Percentiles rank a stretch among this genome's conserved stretches.
Evolutionary conservation across 2,113 vertebrate genomes (phyloP).

Genomic region (Apaloderma vittatum): DNA sequence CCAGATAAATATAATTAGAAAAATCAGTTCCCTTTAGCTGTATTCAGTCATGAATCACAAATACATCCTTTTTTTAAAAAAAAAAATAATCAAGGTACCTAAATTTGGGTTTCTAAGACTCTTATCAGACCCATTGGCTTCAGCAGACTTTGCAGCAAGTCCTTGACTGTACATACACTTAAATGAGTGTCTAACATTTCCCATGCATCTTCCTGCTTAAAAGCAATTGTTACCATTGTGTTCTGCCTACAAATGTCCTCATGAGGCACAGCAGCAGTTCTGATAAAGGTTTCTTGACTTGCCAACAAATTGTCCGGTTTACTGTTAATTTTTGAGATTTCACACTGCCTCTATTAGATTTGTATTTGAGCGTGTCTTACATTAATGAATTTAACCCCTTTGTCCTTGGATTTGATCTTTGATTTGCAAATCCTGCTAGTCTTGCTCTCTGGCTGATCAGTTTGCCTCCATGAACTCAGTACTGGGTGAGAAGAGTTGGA

Average conservation of each 20-base stretch:
- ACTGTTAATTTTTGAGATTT: neutral
- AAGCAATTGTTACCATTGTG: neutral
- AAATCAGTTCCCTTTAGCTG: neutral
- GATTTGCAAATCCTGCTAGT: neutral
- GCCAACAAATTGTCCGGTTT: neutral
- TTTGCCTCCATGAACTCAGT: neutral
- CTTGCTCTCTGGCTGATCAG: neutral
- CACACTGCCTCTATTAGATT: neutral
- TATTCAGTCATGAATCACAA: neutral
- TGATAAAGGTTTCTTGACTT: neutral
- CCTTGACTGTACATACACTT: neutral
- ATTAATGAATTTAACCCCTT: neutral
- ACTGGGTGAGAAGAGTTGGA: neutral
- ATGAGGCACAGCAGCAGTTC: neutral
- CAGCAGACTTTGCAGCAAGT: neutral
- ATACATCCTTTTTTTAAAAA: neutral
- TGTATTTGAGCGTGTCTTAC: neutral
- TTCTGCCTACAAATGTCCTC: neutral
- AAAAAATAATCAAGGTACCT: neutral
- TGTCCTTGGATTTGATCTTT: neutral
- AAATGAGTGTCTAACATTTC: neutral
- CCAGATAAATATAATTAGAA: conserved; percentile 23
- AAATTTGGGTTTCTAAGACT: neutral
- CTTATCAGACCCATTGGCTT: neutral
- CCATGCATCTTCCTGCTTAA: neutral